Base-by-base conservation (phyloP, 2,797 vertebrate species). In the Sorex maritimensis region DNA sequence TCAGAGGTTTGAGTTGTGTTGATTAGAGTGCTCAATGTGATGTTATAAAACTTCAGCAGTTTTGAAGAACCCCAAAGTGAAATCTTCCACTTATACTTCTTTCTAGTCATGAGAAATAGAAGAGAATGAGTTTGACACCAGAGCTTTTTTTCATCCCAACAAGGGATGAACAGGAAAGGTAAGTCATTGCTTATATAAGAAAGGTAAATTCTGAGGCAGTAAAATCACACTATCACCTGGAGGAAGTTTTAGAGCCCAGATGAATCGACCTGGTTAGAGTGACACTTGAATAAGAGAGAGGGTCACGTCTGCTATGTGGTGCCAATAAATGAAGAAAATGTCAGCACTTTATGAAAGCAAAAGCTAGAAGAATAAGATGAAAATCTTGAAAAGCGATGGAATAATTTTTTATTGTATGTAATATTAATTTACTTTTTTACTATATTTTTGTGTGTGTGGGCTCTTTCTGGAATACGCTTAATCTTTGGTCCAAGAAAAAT, bases 391-490 rank as follows among this genome's bases (percentile, higher is more conserved):
- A 91, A 92, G 75, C 23, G 5, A 65, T 72, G 34, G 65, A 41
- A 41, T 73, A 2, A 58, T 74, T 61, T 93, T 52, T 72, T 17
- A 21, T 81, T 88, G 69, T 68, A 15, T 84, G 77, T 46, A 84
- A 38, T 69, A 34, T 38, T 34, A 38, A 34, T 46, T 92, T 84
- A 69, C 15, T 68, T 85, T 89, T 49, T 61, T 52, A 75, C 1
- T 73, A 26, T 69, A 65, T 41, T 24, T 80, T 90, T 12, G 34
- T 34, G 34, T 1, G 34, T 82, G 9, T 69, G 5, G 1, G 38
- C 41, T 88, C 11, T 86, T 91, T 87, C 68, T 89, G 75, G 55
- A 88, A 77, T 38, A 19, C 10, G 52, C 10, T 85, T 5, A 63
- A 26, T 23, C 79, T 5, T 90, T 93, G 78, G n/a, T 61, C 28